phyloP scores from a whole-genome alignment of 37 sponge, comb jelly and placozoan species.

The Diacarnus erythraeanus region DNA sequence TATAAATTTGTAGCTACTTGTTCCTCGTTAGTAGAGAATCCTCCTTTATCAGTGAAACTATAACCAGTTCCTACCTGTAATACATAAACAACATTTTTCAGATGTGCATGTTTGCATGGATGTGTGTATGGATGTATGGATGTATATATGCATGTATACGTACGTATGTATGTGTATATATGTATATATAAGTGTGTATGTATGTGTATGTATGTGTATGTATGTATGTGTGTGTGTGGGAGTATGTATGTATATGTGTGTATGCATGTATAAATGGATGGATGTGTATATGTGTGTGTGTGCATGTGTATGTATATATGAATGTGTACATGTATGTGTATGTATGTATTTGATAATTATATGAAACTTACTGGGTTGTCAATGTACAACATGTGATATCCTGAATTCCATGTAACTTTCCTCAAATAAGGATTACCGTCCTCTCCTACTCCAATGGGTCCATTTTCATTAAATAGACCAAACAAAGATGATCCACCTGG shows the following conservation, averaged over 20 bases:
- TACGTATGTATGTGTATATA: too few species aligned
- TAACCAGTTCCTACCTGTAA: constrained; percentile 87
- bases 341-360: background rate
- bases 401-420: constrained; percentile 72
- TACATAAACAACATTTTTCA: too few species aligned
- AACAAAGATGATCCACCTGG: constrained; percentile 91
- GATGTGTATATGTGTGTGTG: constrained; percentile 28
- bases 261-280: background rate
- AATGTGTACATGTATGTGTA: too few species aligned
- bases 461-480: constrained; percentile 87
- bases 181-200: too few species aligned
- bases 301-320: constrained; percentile 22
- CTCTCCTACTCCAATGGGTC: constrained; percentile 68
- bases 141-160: too few species aligned
- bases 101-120: too few species aligned
- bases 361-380: constrained; percentile 83
- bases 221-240: too few species aligned
- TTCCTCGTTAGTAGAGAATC: constrained; percentile 73
- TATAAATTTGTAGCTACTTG: constrained; percentile 82
- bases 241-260: too few species aligned
- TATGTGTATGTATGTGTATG: constrained; percentile 18
- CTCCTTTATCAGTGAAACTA: constrained; percentile 68
- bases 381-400: constrained; percentile 81
- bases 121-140: too few species aligned
- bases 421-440: constrained; percentile 33